Evolutionary conservation across 2,888 invertebrate species (phyloP).

Genomic region (Synanthedon myopaeformis): DNA sequence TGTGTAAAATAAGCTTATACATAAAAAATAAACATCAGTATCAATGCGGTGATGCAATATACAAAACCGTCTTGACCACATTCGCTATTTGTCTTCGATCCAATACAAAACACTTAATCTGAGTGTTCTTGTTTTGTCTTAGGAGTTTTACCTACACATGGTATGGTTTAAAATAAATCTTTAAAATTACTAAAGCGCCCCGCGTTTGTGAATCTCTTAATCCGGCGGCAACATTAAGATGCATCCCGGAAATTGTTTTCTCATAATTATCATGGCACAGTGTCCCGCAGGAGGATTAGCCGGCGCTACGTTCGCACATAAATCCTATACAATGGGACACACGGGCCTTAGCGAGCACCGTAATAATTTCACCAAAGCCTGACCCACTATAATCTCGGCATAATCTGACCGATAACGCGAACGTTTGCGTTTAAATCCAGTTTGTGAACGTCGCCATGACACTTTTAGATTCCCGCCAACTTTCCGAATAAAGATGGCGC

Average conservation of each 20-base stretch:
- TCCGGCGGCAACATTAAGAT: conserved; percentile 53
- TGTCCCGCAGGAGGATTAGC: conserved; percentile 49
- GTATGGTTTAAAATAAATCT: too few relatives aligned
- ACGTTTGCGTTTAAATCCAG: conserved; percentile 58
- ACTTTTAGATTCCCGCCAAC: conserved; percentile 50
- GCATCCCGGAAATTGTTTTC: conserved; percentile 67
- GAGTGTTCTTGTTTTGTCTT: too few relatives aligned
- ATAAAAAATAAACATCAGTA: too few relatives aligned
- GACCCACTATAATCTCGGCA: conserved; percentile 66
- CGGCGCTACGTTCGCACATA: conserved; percentile 64
- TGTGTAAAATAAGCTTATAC: too few relatives aligned
- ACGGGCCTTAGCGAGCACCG: conserved; percentile 60
- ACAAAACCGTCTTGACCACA: too few relatives aligned
- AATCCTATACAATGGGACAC: conserved; percentile 65
- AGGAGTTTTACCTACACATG: too few relatives aligned
- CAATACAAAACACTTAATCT: too few relatives aligned
- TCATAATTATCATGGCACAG: conserved; percentile 61
- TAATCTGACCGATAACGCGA: conserved; percentile 68
- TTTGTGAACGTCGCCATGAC: conserved; percentile 42
- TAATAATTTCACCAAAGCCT: conserved; percentile 57
- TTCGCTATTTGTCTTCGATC: too few relatives aligned
- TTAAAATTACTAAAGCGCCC: too few relatives aligned
- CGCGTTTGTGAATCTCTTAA: conserved; percentile 35
- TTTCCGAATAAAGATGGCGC: conserved; percentile 47
- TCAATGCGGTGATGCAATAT: too few relatives aligned